Percentiles rank a stretch among this genome's conserved stretches.
Evolutionary conservation across 2,797 vertebrate species (phyloP).

Genomic region (Nasua narica): DNA sequence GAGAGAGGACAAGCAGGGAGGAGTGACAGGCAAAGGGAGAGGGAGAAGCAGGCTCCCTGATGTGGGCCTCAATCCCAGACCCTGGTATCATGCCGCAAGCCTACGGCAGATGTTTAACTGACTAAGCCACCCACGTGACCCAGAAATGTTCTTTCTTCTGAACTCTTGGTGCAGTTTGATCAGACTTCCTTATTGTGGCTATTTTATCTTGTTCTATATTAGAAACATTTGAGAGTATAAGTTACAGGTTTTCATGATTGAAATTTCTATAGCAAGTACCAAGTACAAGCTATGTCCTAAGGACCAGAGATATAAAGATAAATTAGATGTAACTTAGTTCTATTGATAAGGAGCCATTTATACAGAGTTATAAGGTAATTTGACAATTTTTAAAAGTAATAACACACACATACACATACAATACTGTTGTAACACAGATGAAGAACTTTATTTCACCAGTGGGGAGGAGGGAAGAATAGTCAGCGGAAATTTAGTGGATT

Average conservation of each 20-base stretch:
- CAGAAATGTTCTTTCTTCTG: background rate
- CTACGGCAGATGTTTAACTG: too few species aligned
- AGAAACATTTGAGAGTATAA: background rate
- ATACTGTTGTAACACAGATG: background rate
- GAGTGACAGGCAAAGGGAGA: too few species aligned
- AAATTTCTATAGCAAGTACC: background rate
- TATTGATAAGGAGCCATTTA: background rate
- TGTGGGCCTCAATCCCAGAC: background rate
- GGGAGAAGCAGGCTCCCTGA: too few species aligned
- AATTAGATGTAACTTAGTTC: background rate
- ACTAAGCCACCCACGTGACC: too few species aligned
- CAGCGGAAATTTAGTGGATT: constrained; percentile 7
- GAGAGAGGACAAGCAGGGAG: too few species aligned
- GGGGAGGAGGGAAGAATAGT: background rate
- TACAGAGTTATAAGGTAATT: constrained; percentile 1
- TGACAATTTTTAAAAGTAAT: constrained; percentile 20
- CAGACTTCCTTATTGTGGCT: background rate
- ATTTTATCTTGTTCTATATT: background rate
- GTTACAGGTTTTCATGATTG: background rate
- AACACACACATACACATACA: background rate
- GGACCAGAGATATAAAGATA: constrained; percentile 21
- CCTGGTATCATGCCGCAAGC: too few species aligned
- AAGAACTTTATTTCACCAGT: background rate
- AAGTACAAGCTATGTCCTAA: background rate
- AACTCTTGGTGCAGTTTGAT: constrained; percentile 26